Evolutionary conservation across 2,113 vertebrate species (phyloP), one percentile per base, ranked within the genome.

Genomic region (Phycodurus eques): DNA sequence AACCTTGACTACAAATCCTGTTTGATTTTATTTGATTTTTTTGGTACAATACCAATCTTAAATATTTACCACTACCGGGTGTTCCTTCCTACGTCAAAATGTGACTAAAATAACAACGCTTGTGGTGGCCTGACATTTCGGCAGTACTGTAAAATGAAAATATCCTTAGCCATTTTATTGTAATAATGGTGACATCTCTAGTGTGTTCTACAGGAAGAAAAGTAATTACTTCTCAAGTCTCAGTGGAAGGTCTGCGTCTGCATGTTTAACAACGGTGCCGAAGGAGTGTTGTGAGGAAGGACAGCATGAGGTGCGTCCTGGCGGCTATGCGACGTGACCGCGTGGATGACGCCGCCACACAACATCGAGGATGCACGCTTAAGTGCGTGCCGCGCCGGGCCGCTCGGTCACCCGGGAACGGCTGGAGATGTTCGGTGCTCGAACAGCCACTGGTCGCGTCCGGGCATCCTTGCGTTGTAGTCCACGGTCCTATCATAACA

Each of bases 231-330:
- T 47, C 2, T 15, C 27, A 27, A 47, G 44, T 47, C 64, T 47
- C 64, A 1, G 13, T 15, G 43, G 64, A 66, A 15, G 8, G 7
- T 46, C 4, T n/a, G n/a, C 46, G 46, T 2, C 63, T 0, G 20
- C 42, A 46, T 46, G 63, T 65, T 65, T 65, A 22, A 65, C 46
- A 44, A 46, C 15, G 63, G 20, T 65, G 63, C 43, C 63, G 46
- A 65, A 46, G 33, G 63, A 63, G 7, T 5, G 61, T 43, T n/a
- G 61, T n/a, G 61, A 43, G 61, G 20, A 63, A 65, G 15, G 43
- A 46, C 63, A 65, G 63, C 63, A 46, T 65, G 43, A 46, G 63
- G 42, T 39, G 20, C 14, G n/a, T 65, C 20, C 63, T 65, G 20
- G 42, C 6, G 63, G 63, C 63, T 46, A 46, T 14, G 35, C 17